phyloP scores from a whole-genome alignment of 2,888 invertebrate genomes.

The Phortica okadai region DNA sequence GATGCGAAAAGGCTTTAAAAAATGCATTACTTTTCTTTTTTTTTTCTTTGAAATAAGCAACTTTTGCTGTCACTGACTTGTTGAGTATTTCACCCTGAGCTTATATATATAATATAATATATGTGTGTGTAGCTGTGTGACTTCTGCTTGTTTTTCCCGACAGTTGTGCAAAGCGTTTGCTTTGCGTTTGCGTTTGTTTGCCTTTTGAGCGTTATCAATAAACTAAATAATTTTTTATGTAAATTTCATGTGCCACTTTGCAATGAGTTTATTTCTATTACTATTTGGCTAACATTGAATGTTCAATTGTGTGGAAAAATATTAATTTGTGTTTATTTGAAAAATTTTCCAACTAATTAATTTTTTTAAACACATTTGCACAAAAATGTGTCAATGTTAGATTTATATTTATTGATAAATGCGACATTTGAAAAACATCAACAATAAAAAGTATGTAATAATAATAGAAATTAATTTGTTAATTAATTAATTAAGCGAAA shows the following conservation, averaged over 20 bases:
- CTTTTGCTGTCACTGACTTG: constrained; percentile 35
- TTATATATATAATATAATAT: no score
- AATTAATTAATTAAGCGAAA: no score
- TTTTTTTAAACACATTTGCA: neutral
- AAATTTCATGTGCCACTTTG: neutral
- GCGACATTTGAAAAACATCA: neutral
- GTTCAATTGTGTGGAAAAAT: constrained; percentile 62
- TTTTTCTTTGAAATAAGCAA: constrained; percentile 19
- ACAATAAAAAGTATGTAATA: no score
- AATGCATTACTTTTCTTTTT: no score
- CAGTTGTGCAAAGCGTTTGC: constrained; percentile 64
- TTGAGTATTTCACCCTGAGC: neutral
- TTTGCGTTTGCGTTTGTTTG: constrained; percentile 34
- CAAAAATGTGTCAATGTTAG: constrained; percentile 60
- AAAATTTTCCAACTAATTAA: constrained; percentile 27
- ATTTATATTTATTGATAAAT: constrained; percentile 21
- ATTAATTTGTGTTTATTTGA: constrained; percentile 51
- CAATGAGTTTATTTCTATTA: neutral
- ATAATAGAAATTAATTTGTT: no score
- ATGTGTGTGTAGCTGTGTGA: neutral
- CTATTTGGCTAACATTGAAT: constrained; percentile 35
- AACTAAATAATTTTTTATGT: constrained; percentile 4
- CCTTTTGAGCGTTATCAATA: constrained; percentile 21
- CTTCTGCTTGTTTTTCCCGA: constrained; percentile 50
- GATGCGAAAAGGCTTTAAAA: no score